These are phyloP conservation scores for Sardina pilchardus DNA, from an alignment of 2,113 vertebrate genomes.

Conservation along the genomic window DNA sequence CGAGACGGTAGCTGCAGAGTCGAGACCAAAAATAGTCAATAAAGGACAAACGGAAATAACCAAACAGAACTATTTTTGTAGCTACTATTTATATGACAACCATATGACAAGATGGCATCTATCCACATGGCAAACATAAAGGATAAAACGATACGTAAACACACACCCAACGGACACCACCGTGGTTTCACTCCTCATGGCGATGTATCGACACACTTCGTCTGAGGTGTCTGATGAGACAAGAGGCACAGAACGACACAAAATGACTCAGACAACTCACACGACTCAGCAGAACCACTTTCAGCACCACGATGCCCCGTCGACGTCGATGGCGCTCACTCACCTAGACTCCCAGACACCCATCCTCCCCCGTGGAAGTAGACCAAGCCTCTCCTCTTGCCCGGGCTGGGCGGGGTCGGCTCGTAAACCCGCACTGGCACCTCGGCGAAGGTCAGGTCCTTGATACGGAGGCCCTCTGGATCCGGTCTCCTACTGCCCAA, in stretches of 20 bases:
- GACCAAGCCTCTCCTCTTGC: constrained; percentile 71
- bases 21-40: neutral
- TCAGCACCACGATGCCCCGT: neutral
- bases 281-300: neutral
- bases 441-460: constrained; percentile 68
- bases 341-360: constrained; percentile 79
- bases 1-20: constrained; percentile 74
- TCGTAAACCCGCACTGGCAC: constrained; percentile 81
- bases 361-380: constrained; percentile 83
- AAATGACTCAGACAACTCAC: neutral
- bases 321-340: constrained; percentile 65
- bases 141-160: neutral
- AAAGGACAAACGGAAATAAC: constrained; percentile 19
- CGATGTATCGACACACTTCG: constrained; percentile 71
- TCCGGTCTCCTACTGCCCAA: constrained; percentile 29
- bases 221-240: constrained; percentile 71
- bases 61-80: neutral
- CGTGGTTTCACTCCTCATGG: constrained; percentile 74
- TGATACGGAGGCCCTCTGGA: constrained; percentile 67
- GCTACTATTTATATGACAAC: neutral
- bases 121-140: neutral
- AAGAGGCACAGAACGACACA: constrained; percentile 1
- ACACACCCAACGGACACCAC: constrained; percentile 82
- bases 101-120: neutral
- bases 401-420: constrained; percentile 58